Conservation (phyloP, 2,888 invertebrate genomes). For the Drosophila melanosoma region DNA sequence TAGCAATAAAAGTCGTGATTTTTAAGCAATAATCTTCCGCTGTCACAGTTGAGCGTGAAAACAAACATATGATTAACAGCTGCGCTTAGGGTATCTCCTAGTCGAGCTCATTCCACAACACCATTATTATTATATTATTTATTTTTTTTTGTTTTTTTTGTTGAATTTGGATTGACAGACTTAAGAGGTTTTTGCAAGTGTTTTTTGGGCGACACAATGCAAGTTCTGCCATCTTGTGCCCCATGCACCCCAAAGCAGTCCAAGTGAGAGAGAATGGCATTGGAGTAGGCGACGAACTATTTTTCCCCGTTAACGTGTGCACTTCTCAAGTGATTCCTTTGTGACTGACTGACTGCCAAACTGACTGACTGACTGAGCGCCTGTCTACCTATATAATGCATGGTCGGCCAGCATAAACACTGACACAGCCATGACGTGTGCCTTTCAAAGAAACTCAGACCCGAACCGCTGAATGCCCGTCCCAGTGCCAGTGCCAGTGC, state of each 20-base stretch:
- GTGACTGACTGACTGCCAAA: constrained; percentile 55
- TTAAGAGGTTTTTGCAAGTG: constrained; percentile 70
- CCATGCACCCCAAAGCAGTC: constrained; percentile 24
- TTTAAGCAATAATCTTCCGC: not conserved
- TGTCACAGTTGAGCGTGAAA: not conserved
- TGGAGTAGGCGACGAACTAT: constrained; percentile 74
- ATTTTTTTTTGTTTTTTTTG: not conserved
- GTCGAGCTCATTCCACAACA: not conserved
- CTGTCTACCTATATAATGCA: constrained; percentile 64
- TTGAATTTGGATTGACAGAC: constrained; percentile 64
- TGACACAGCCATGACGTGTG: constrained; percentile 74
- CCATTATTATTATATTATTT: not conserved
- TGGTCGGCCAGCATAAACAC: constrained; percentile 62
- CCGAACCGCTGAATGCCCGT: constrained; percentile 60
- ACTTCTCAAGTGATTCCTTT: constrained; percentile 73
- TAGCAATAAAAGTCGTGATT: not conserved
- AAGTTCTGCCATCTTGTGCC: constrained; percentile 34
- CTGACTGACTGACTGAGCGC: constrained; percentile 53
- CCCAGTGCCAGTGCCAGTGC: not conserved
- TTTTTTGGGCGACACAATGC: constrained; percentile 72
- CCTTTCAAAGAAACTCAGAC: constrained; percentile 73
- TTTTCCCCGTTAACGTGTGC: constrained; percentile 77
- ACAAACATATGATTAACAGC: too few species aligned
- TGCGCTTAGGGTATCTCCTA: not conserved
- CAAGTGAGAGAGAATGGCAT: constrained; percentile 34